These are phyloP conservation scores for Acinonyx jubatus DNA, from an alignment of 2,113 vertebrate species.

Conservation along the genomic window DNA sequence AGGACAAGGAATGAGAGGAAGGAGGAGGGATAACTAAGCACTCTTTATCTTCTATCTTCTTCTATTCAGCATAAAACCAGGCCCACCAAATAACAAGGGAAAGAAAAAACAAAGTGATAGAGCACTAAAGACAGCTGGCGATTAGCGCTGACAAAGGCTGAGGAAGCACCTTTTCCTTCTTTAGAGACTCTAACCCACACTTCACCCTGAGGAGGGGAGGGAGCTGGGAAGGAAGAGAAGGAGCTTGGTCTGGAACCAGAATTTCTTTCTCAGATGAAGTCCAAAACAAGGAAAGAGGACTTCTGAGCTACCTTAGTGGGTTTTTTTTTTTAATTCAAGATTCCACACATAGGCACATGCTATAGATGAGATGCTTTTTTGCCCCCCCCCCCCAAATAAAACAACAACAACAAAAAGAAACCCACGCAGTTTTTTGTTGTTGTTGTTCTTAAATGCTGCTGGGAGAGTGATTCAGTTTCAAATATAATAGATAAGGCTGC, in stretches of 20 bases:
- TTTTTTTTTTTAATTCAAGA: neutral
- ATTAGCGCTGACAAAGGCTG: constrained; percentile 61
- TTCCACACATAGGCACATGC: neutral
- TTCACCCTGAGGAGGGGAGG: constrained; percentile 19
- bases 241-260: neutral
- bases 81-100: constrained; percentile 41
- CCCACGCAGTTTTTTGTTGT: neutral
- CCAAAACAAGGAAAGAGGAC: neutral
- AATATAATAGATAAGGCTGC: constrained; percentile 27
- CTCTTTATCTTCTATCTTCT: constrained; percentile 35
- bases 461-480: neutral
- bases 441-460: constrained; percentile 23
- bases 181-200: constrained; percentile 38
- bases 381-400: neutral
- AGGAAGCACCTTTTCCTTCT: constrained; percentile 72
- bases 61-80: constrained; percentile 68
- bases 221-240: neutral
- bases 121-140: constrained; percentile 61
- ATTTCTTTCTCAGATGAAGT: neutral
- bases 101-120: constrained; percentile 26
- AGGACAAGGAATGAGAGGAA: neutral
- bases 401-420: constrained; percentile 45
- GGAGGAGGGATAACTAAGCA: neutral
- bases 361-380: neutral
- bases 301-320: neutral